These are phyloP conservation scores for Maconellicoccus hirsutus DNA, from an alignment of 1,140 invertebrate species.

Conservation along the genomic window DNA sequence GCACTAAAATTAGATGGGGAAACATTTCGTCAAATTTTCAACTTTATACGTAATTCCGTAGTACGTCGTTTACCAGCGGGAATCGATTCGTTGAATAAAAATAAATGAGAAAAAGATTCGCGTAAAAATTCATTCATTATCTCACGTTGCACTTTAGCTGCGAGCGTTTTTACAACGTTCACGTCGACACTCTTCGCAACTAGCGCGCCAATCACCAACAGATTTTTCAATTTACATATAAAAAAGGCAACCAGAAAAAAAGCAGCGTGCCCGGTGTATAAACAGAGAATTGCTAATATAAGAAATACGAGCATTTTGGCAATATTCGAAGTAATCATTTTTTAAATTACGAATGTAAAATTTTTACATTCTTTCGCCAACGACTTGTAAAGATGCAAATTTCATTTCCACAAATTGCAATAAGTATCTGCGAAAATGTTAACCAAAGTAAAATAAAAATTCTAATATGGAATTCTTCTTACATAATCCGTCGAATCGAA, in stretches of 20 bases:
- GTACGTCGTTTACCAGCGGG: too few relatives aligned
- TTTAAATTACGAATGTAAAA: not conserved
- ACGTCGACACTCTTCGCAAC: not conserved
- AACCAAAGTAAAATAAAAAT: not conserved
- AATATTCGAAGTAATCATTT: not conserved
- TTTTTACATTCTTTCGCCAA: not conserved
- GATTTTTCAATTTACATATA: constrained; percentile 4
- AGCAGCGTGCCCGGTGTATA: not conserved
- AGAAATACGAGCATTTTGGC: not conserved
- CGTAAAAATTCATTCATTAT: constrained; percentile 6
- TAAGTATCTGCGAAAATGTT: not conserved
- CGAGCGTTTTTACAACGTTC: not conserved
- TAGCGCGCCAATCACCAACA: not conserved
- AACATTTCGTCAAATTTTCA: too few relatives aligned
- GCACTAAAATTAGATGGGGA: too few relatives aligned
- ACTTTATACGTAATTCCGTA: too few relatives aligned
- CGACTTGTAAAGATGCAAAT: not conserved
- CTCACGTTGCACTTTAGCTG: not conserved
- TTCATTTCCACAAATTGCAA: not conserved
- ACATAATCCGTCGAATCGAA: not conserved
- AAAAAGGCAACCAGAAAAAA: not conserved
- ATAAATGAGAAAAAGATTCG: not conserved
- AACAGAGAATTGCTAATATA: not conserved
- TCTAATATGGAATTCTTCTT: not conserved
- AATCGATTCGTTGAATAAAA: not conserved